phyloP scores from a whole-genome alignment of 2,797 vertebrate species.

The Melanotaenia maccullochi region DNA sequence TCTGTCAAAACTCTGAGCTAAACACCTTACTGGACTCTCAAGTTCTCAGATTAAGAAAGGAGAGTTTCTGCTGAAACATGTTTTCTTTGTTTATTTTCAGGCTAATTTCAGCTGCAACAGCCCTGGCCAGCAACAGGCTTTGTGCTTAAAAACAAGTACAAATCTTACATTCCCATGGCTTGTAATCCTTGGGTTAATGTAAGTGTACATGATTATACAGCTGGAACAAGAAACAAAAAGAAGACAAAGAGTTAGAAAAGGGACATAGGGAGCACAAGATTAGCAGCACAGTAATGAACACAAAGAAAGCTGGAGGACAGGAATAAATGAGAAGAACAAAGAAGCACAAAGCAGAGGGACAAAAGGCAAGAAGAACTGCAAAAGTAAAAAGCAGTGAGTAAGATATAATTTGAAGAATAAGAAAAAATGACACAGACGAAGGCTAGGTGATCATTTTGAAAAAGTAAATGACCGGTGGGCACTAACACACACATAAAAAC shows the following conservation, averaged over 20 bases:
- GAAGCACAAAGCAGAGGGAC: conserved; percentile 46
- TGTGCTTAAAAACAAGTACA: conserved; percentile 29
- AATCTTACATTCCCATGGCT: conserved; percentile 44
- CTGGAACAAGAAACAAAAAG: conserved; percentile 53
- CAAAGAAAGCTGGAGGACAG: conserved; percentile 62
- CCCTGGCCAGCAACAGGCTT: neutral
- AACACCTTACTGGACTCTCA: conserved; percentile 5
- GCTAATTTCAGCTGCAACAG: conserved; percentile 14
- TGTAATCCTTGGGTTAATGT: conserved; percentile 41
- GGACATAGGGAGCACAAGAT: conserved; percentile 43
- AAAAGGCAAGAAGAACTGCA: conserved; percentile 36
- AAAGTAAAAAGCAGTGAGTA: conserved; percentile 29
- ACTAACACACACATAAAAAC: neutral
- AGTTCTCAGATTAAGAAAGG: conserved; percentile 8
- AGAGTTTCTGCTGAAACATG: conserved; percentile 1
- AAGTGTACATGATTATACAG: conserved; percentile 48
- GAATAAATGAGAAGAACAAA: conserved; percentile 64
- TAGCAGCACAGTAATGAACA: conserved; percentile 60
- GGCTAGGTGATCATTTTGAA: conserved; percentile 32
- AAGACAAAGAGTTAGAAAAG: conserved; percentile 17
- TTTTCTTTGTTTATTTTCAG: conserved; percentile 14
- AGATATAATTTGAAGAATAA: conserved; percentile 41
- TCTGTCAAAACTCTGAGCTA: conserved; percentile 4
- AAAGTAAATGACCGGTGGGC: neutral
- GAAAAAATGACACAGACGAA: conserved; percentile 5